A percentile compares a stretch with the other conserved stretches of the same genome.
These are phyloP conservation scores for Eupleurogrammus muticus DNA, from an alignment of 2,797 vertebrate genomes.

Conservation along the genomic window DNA sequence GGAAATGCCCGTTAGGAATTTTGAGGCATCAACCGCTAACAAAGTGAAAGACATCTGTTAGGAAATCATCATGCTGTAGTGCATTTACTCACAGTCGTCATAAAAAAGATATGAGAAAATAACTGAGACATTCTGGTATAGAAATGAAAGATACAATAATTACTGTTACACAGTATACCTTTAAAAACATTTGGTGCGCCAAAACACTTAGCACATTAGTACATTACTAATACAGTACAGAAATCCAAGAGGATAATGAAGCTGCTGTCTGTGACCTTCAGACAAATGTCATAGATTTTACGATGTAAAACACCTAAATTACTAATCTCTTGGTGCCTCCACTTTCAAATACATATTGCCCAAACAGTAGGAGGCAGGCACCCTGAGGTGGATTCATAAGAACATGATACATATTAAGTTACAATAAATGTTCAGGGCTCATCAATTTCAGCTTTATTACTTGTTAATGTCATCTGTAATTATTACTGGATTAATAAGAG, in stretches of 20 bases:
- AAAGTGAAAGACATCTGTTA: conserved; percentile 30
- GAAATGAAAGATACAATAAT: conserved; percentile 21
- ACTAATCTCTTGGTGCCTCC: conserved; percentile 46
- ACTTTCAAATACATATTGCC: conserved; percentile 57
- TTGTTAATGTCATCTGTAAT: background rate
- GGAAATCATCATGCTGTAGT: conserved; percentile 13
- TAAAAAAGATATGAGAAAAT: conserved; percentile 28
- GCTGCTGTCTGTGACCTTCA: conserved; percentile 20
- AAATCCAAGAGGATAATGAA: conserved; percentile 35
- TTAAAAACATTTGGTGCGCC: conserved; percentile 30
- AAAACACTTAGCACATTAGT: conserved; percentile 35
- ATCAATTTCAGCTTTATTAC: conserved; percentile 25
- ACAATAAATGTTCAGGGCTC: conserved; percentile 11
- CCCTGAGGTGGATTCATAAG: conserved; percentile 53
- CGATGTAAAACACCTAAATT: conserved; percentile 35
- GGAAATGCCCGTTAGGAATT: conserved; percentile 26
- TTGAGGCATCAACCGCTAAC: conserved; percentile 42
- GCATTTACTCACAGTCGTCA: conserved; percentile 22
- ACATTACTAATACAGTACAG: conserved; percentile 31
- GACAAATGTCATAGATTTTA: conserved; percentile 21
- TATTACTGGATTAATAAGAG: background rate
- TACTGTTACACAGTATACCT: conserved; percentile 21
- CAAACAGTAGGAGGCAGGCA: conserved; percentile 54
- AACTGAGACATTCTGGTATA: background rate
- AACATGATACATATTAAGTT: conserved; percentile 28